phyloP scores from a whole-genome alignment of 2,888 invertebrate genomes.

The Eustalomyia histrio region DNA sequence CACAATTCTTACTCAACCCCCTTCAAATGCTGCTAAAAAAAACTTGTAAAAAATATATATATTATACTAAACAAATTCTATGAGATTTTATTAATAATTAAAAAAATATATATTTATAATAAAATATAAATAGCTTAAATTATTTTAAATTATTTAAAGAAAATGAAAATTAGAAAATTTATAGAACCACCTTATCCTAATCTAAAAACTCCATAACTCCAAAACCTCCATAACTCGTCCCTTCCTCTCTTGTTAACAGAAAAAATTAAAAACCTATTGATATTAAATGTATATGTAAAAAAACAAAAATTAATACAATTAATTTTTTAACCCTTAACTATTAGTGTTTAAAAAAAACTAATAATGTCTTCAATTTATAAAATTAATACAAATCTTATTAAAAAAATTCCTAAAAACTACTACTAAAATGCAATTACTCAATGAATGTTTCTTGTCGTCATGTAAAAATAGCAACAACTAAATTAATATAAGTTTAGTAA shows the following conservation, averaged over 20 bases:
- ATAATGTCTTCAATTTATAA: background rate
- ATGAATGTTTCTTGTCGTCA: background rate
- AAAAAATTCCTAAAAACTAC: background rate
- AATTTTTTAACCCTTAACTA: background rate
- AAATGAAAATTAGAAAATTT: constrained; percentile 12
- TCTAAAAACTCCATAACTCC: too few species aligned
- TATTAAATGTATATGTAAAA: constrained; percentile 14
- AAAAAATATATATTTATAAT: constrained; percentile 1
- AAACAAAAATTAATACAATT: background rate
- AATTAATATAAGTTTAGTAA: background rate
- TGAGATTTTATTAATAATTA: constrained; percentile 48
- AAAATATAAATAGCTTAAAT: constrained; percentile 8
- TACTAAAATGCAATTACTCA: constrained; percentile 11
- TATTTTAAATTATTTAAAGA: background rate
- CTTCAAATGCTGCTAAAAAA: constrained; percentile 40
- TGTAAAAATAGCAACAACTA: background rate
- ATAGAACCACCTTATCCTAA: background rate
- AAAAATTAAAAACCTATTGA: background rate
- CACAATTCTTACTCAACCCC: constrained; percentile 5
- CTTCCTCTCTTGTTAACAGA: too few species aligned
- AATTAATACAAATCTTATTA: background rate
- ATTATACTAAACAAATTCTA: constrained; percentile 20
- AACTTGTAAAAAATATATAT: constrained; percentile 20
- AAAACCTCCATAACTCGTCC: too few species aligned
- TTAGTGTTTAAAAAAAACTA: background rate